phyloP scores from a whole-genome alignment of 2,888 invertebrate genomes.

The Stenolophus ochropezus region DNA sequence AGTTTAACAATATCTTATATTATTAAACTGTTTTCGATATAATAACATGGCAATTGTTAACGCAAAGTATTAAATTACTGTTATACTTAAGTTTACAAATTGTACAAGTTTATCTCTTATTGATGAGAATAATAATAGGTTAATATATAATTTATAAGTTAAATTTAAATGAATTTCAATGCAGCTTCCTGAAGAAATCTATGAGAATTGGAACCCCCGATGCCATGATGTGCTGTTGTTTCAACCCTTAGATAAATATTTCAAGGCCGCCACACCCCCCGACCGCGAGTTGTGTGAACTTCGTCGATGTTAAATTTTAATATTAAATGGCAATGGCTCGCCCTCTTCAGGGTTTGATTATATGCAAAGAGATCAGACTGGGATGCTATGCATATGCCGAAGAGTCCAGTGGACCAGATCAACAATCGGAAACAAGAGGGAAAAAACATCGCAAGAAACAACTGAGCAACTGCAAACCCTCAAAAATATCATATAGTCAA shows the following conservation, averaged over 20 bases:
- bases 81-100: no score
- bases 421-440: neutral
- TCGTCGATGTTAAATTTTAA: conserved; percentile 57
- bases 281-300: conserved; percentile 44
- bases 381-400: conserved; percentile 57
- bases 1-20: no score
- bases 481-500: conserved; percentile 59
- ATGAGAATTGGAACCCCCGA: conserved; percentile 4
- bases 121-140: no score
- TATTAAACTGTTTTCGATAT: no score
- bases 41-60: no score
- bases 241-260: conserved; percentile 58
- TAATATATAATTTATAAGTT: no score
- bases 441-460: neutral
- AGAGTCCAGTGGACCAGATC: conserved; percentile 45
- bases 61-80: no score
- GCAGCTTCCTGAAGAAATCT: neutral
- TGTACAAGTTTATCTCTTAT: no score
- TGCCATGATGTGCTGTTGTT: conserved; percentile 50
- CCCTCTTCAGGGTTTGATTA: conserved; percentile 55
- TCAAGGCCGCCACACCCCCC: conserved; percentile 50
- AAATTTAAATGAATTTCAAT: no score
- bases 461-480: conserved; percentile 28
- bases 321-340: conserved; percentile 55
- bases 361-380: conserved; percentile 59